Conservation (phyloP, 2,797 vertebrate genomes). For the Pachyuromys duprasi region DNA sequence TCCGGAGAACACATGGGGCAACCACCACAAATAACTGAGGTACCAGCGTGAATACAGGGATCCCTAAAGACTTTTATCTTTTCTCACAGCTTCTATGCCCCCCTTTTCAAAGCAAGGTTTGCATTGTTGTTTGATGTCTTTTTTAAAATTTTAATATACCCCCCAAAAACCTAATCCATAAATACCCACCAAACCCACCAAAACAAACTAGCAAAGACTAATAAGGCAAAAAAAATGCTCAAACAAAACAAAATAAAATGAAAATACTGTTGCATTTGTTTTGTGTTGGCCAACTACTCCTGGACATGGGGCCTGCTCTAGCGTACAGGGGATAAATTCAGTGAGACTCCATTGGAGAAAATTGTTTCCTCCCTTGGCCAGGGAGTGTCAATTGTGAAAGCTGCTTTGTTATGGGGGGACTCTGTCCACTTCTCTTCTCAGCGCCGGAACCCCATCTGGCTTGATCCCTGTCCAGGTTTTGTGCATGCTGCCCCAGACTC, state of each 20-base stretch:
- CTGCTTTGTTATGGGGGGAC: background rate
- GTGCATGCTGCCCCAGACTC: background rate
- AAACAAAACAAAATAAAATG: background rate
- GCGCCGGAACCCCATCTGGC: background rate
- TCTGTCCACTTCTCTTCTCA: background rate
- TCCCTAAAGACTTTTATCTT: background rate
- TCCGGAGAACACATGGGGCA: background rate
- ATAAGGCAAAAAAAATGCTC: background rate
- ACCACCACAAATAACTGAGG: too few relatives aligned
- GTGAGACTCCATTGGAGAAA: background rate
- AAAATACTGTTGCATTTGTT: background rate
- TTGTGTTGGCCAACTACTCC: background rate
- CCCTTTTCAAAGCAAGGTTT: background rate
- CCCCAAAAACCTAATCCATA: background rate
- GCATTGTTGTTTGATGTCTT: background rate
- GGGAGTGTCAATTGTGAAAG: background rate
- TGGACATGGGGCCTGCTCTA: background rate
- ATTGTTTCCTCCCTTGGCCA: background rate
- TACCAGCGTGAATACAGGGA: background rate
- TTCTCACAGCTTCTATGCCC: background rate
- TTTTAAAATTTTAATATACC: background rate
- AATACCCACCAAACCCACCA: background rate
- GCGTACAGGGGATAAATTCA: background rate
- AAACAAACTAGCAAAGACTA: background rate
- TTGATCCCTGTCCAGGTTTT: background rate